These are phyloP conservation scores for Byasa hedistus DNA, from an alignment of 2,888 invertebrate genomes.

Conservation along the genomic window DNA sequence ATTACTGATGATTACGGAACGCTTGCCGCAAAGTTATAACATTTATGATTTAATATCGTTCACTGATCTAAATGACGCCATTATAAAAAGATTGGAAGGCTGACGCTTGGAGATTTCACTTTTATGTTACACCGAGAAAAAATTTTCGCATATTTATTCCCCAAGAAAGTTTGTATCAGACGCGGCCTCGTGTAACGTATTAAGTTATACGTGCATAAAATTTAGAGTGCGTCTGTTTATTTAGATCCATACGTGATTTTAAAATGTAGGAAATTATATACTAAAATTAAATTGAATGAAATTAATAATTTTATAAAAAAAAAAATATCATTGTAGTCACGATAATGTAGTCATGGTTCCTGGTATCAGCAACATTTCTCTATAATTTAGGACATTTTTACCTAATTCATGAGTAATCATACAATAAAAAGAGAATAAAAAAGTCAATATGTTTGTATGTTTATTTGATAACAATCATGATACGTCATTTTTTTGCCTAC, in stretches of 20 bases:
- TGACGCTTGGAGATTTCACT: slow-evolving; percentile 1
- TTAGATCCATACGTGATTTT: not conserved
- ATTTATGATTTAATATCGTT: not conserved
- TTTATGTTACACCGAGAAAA: not conserved
- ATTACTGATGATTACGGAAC: not conserved
- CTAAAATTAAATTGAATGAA: too few relatives aligned
- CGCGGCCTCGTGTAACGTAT: not conserved
- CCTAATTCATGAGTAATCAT: too few relatives aligned
- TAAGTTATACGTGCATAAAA: not conserved
- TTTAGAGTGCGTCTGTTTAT: not conserved
- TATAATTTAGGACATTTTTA: too few relatives aligned
- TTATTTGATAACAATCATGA: too few relatives aligned
- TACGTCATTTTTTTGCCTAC: not conserved
- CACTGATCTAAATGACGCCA: slow-evolving; percentile 1
- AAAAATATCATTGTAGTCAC: too few relatives aligned
- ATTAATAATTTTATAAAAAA: too few relatives aligned
- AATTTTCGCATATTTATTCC: not conserved
- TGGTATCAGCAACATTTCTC: too few relatives aligned
- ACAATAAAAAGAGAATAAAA: too few relatives aligned
- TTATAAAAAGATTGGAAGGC: not conserved
- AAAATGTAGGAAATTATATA: too few relatives aligned
- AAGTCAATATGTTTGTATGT: too few relatives aligned
- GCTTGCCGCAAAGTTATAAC: not conserved
- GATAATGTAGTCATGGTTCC: too few relatives aligned
- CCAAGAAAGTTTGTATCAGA: not conserved